These are phyloP conservation scores for Plemyria rubiginata DNA, from an alignment of 2,888 invertebrate species.

Conservation along the genomic window DNA sequence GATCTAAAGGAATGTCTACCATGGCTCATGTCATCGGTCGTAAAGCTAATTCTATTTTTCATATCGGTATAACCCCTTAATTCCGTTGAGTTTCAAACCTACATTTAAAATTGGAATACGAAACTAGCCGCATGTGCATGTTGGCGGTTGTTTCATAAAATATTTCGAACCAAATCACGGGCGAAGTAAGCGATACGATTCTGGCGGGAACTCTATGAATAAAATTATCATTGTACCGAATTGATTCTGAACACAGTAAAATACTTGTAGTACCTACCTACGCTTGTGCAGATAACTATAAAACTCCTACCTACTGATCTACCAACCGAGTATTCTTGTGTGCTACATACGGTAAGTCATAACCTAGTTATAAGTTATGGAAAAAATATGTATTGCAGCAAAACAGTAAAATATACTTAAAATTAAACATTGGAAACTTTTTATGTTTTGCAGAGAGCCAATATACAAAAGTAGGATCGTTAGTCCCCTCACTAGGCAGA, in stretches of 20 bases:
- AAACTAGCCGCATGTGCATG: conserved; percentile 54
- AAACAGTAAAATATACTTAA: no score
- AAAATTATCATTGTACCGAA: conserved; percentile 83
- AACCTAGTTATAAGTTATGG: no score
- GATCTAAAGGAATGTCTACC: no score
- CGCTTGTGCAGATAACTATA: conserved; percentile 57
- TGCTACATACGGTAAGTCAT: not conserved
- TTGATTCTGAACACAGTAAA: conserved; percentile 80
- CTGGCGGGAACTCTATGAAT: conserved; percentile 83
- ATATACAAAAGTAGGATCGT: no score
- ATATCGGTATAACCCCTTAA: not conserved
- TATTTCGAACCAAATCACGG: conserved; percentile 80
- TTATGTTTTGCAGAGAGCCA: no score
- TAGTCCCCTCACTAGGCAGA: no score
- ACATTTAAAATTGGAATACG: conserved; percentile 32
- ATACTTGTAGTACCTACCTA: conserved; percentile 63
- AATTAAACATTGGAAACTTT: no score
- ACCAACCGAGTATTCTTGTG: not conserved
- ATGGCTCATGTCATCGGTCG: no score
- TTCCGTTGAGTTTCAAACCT: not conserved
- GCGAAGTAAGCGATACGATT: conserved; percentile 82
- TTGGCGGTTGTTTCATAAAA: conserved; percentile 68
- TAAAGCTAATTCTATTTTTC: no score
- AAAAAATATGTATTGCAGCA: no score
- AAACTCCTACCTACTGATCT: not conserved